Evolutionary conservation across 2,888 invertebrate species (phyloP), one percentile per base, ranked within the genome.

Genomic region (Dolichopus griseipennis): DNA sequence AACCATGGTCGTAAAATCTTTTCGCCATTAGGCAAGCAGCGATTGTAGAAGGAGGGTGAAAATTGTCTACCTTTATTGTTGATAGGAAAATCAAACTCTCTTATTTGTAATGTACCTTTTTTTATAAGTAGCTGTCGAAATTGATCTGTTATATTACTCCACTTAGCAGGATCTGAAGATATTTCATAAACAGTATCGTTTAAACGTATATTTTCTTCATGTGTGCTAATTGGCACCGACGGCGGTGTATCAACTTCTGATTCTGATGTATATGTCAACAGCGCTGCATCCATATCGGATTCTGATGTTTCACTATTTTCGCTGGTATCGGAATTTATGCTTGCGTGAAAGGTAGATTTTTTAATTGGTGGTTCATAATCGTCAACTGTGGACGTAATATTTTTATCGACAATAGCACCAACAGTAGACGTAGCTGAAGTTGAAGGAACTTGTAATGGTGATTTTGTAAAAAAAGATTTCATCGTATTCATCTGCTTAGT

Each of bases 21-120:
- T 64, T 64, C 64, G 33, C 64, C 64, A 64, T 64, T 64, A 33
- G 64, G n/a, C 64, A 64, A 64, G 63, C 63, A 63, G 21, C 63
- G 63, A 63, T 63, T 63, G 63, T 63, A 63, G 22, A 63, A 22
- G 27, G 63, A 63, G 22, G 63, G 63, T 63, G 63, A 63, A 63
- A 63, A 27, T 63, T 63, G 63, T 63, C 22, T 63, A 63, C 63
- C 63, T 63, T 63, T 63, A 63, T 63, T 63, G 63, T 63, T 63
- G 22, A 63, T 63, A 63, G 63, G 27, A 63, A 63, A 63, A 63
- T 63, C 21, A 63, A 63, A 63, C 63, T 63, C 63, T 63, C 12
- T 63, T 63, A 63, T 63, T 63, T 63, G 63, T 63, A 63, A 63
- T 63, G 63, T 21, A 63, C 63, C 20, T 63, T 63, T 63, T 63